Evolutionary conservation across 1,140 invertebrate genomes (phyloP).

Genomic region (Latrodectus geometricus): DNA sequence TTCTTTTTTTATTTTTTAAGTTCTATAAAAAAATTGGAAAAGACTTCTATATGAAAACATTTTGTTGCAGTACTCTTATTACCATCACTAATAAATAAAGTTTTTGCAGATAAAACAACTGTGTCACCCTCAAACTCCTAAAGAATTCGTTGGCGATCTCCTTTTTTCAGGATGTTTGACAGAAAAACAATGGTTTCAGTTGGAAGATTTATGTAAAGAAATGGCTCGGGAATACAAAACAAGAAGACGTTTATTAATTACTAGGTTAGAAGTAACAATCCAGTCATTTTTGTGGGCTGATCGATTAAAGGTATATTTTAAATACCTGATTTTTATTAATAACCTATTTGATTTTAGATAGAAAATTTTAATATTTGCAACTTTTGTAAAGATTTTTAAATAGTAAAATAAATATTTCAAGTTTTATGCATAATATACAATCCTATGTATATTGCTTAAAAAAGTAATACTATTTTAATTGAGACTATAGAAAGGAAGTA

Average conservation of each 20-base stretch:
- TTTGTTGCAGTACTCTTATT: too few species aligned
- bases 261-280: conserved; percentile 91
- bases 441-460: too few species aligned
- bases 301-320: conserved; percentile 38
- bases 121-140: conserved; percentile 73
- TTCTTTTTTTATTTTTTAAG: too few species aligned
- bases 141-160: conserved; percentile 78
- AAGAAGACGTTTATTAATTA: conserved; percentile 87
- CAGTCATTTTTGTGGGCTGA: conserved; percentile 79
- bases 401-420: too few species aligned
- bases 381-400: not conserved
- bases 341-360: too few species aligned
- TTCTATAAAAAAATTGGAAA: too few species aligned
- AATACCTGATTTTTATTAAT: too few species aligned
- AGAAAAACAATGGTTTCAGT: conserved; percentile 84
- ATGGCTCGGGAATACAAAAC: conserved; percentile 85
- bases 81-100: not conserved
- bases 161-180: conserved; percentile 81
- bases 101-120: conserved; percentile 75
- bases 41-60: too few species aligned
- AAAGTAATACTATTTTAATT: too few species aligned
- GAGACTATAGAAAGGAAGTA: too few species aligned
- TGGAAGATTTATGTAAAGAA: conserved; percentile 79
- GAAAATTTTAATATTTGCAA: too few species aligned
- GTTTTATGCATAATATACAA: too few species aligned